Conservation (phyloP, 2,888 invertebrate genomes). For the Phengaris arion region DNA sequence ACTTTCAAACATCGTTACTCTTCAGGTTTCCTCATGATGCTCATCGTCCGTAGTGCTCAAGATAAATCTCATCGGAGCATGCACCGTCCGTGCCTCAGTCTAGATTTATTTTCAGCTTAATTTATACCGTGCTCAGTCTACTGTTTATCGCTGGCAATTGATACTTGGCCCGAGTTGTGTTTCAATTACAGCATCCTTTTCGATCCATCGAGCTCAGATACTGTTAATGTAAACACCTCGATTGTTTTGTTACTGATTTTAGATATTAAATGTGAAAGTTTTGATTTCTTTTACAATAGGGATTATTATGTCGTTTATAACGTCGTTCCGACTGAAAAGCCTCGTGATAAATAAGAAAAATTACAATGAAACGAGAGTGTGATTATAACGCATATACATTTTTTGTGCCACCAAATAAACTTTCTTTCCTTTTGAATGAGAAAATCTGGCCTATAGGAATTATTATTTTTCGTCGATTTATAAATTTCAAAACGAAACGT, state of each 20-base stretch:
- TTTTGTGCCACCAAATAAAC: too few species aligned
- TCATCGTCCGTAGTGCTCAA: neutral
- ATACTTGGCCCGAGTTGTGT: neutral
- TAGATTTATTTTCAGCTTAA: slow-evolving; percentile 19
- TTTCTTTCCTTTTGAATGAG: too few species aligned
- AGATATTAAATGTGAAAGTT: too few species aligned
- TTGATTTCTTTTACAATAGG: too few species aligned
- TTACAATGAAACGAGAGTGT: too few species aligned
- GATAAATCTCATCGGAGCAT: neutral
- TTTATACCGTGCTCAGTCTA: slow-evolving; percentile 5
- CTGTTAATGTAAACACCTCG: neutral
- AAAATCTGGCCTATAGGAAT: too few species aligned
- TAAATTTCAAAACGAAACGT: too few species aligned
- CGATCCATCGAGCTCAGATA: neutral
- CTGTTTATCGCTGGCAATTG: slow-evolving; percentile 8
- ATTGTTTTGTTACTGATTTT: neutral
- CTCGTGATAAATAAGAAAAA: too few species aligned
- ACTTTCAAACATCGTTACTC: neutral
- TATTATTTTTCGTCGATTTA: too few species aligned
- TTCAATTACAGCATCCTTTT: neutral
- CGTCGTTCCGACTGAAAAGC: too few species aligned
- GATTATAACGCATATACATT: too few species aligned
- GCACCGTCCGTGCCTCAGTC: neutral
- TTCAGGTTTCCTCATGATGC: neutral
- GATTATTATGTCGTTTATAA: too few species aligned